Conservation (phyloP, 2,888 invertebrate species). For the Gnatocerus cornutus region DNA sequence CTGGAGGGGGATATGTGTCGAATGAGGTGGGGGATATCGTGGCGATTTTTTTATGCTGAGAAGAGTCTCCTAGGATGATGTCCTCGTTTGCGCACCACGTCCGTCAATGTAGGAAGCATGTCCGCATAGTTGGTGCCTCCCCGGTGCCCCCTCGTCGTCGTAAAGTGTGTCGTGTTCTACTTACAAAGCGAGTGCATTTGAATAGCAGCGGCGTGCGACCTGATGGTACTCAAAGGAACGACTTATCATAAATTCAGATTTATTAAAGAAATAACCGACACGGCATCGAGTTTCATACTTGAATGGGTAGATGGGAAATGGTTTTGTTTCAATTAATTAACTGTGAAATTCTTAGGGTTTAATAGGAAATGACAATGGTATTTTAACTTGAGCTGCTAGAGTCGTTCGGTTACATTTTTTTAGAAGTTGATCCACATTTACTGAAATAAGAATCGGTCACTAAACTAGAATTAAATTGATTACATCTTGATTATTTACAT, state of each 20-base stretch:
- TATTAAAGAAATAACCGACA: conserved; percentile 45
- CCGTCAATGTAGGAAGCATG: conserved; percentile 70
- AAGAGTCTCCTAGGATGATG: conserved; percentile 56
- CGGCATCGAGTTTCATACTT: conserved; percentile 35
- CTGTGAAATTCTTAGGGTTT: conserved; percentile 16
- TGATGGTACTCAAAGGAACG: conserved; percentile 44
- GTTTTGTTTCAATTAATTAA: conserved; percentile 38
- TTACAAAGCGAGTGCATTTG: conserved; percentile 61
- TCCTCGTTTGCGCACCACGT: conserved; percentile 67
- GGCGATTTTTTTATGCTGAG: conserved; percentile 34
- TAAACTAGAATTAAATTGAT: too few relatives aligned
- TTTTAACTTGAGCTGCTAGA: neutral
- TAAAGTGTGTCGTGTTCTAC: conserved; percentile 68
- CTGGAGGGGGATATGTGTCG: conserved; percentile 34
- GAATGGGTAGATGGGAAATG: conserved; percentile 36
- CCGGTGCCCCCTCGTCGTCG: conserved; percentile 56
- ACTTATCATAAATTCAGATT: conserved; percentile 43
- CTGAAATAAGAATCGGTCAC: neutral
- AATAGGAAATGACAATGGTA: conserved; percentile 26
- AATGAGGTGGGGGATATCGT: conserved; percentile 34
- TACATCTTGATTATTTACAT: too few relatives aligned
- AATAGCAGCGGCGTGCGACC: conserved; percentile 62
- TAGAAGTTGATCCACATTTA: neutral
- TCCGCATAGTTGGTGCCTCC: conserved; percentile 65
- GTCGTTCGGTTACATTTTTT: neutral